Base-by-base conservation (phyloP, 2,113 vertebrate species). In the Nycticryphes semicollaris region DNA sequence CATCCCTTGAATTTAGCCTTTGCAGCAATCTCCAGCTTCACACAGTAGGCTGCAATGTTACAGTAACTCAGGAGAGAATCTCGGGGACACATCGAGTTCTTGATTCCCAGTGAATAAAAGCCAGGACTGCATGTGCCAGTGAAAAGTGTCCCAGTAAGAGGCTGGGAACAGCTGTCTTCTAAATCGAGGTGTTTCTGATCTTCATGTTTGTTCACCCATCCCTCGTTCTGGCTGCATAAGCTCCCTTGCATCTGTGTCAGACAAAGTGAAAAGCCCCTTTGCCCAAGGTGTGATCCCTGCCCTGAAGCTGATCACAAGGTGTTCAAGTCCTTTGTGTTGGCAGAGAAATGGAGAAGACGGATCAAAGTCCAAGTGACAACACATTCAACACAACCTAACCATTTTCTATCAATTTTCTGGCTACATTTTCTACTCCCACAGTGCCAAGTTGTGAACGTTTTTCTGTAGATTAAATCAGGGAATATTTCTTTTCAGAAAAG, bases 221-320 rank as follows among this genome's bases (percentile, higher is more conserved):
- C 14, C 39, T 67, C 19, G 16, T n/a, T 90, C 33, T 41, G 62
- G 50, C 48, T 57, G 7, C 60, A 31, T 20, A 35, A 82, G 3
- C 5, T 87, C 27, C 22, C 28, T 74, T 37, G 41, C 45, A 57
- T 12, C 30, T 1, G 0, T 37, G 39, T 31, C 37, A 67, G 41
- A 37, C 18, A 24, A 45, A 39, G 23, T 6, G 74, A 69, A 43
- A 87, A 77, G 10, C 37, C 69, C 17, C 21, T 64, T 60, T 82
- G 8, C 51, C 18, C 0, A 0, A 53, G 48, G 20, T 35, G 23
- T 68, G 53, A 63, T 47, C 28, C 20, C 15, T 7, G 5, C 21
- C 39, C 14, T 3, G 35, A 20, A 27, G n/a, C 9, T 31, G 59
- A 15, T 66, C 59, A 23, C 50, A 10, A 27, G 53, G 8, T 37